Base-by-base conservation (phyloP, 1,140 invertebrate species). In the Ceratoteleas bidentatus region DNA sequence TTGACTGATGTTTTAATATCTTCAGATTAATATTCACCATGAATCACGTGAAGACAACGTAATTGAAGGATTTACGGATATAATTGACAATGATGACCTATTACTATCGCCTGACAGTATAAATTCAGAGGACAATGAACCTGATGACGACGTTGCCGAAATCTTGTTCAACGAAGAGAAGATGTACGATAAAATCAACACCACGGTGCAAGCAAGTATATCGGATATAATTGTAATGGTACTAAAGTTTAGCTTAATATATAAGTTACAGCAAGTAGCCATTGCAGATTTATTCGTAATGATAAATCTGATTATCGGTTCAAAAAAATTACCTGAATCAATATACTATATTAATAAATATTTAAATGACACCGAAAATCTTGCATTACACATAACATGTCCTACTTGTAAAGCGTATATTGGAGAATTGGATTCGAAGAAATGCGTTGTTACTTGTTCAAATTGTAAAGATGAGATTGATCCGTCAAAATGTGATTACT, bases 171-270 rank as follows among this genome's bases (percentile, higher is more conserved):
- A 40, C 38, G 11, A 10, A 3, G 38, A 40, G 0, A 40, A 3
- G 2, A 49, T 14, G 6, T 49, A 49, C 45, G 45, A 49, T 3
- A 49, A 49, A 13, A 6, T 49, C 10, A 14, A 49, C 13, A 14
- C 13, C 6, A 6, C 45, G 9, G 45, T 49, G 13, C 3, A 13
- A 6, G 45, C 45, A 49, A 53, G 50, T 24, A 53, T 32, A 1
- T 3, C 24, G 6, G 53, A 56, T n/a, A 56, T 56, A 34, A 36
- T 56, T 11, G 0, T 36, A 36, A 56, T 56, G 53, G 32, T 56
- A 10, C 13, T 56, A 3, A 56, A 36, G n/a, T 56, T 56, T 7
- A 36, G 53, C 14, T 1, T 56, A 13, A 10, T 56, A 0, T 34
- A 34, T n/a, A 56, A 7, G 11, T 14, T 56, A n/a, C 33, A 32